Conservation (phyloP, 1,140 invertebrate genomes). For the Nixonia krombeini region DNA sequence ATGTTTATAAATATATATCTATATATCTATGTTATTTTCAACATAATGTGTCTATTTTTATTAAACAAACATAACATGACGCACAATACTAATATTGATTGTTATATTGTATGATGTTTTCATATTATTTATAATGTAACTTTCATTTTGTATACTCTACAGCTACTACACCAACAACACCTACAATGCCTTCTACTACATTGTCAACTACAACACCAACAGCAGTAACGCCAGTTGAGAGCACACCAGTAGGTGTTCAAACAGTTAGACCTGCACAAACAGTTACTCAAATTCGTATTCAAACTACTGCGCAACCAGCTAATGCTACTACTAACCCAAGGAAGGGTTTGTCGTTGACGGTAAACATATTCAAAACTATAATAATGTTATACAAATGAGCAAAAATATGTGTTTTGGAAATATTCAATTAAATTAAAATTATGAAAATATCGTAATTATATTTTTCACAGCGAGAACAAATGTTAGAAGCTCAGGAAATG, state of each 20-base stretch:
- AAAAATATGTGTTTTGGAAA: not conserved
- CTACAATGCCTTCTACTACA: conserved; percentile 57
- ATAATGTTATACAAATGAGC: not conserved
- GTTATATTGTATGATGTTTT: too few relatives aligned
- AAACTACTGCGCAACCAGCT: conserved; percentile 69
- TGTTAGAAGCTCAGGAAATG: conserved; percentile 97
- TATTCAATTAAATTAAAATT: not conserved
- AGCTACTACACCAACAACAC: conserved; percentile 61
- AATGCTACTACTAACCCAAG: conserved; percentile 74
- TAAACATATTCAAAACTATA: conserved; percentile 67
- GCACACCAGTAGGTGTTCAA: conserved; percentile 61
- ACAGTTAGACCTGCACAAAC: conserved; percentile 69
- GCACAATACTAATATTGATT: too few relatives aligned
- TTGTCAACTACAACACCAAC: conserved; percentile 56
- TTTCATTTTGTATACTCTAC: conserved; percentile 20
- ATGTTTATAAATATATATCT: too few relatives aligned
- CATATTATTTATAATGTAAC: too few relatives aligned
- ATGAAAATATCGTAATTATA: not conserved
- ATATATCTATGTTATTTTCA: too few relatives aligned
- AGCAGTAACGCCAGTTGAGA: conserved; percentile 60
- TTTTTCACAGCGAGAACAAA: conserved; percentile 87
- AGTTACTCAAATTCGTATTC: conserved; percentile 74
- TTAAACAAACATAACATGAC: too few relatives aligned
- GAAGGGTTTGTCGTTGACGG: conserved; percentile 85
- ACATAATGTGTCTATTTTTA: too few relatives aligned